Conservation (phyloP, 2,113 vertebrate species). For the Microcebus jonahi region DNA sequence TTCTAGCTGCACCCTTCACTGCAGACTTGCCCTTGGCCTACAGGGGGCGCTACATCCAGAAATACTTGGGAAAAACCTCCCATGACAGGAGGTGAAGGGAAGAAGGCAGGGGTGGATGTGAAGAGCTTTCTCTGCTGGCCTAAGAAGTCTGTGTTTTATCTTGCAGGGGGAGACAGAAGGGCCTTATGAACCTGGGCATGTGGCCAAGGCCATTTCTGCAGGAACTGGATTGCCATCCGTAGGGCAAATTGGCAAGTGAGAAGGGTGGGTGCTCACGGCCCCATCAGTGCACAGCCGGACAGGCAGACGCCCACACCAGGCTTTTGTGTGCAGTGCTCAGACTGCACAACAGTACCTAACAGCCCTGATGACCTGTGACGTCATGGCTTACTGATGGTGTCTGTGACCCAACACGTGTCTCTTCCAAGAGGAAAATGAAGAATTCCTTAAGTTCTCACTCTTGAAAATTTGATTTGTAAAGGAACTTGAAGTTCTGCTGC, state of each 20-base stretch:
- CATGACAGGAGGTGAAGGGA: background rate
- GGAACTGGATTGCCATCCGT: background rate
- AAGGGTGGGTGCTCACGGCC: background rate
- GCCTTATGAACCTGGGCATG: background rate
- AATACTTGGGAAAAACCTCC: background rate
- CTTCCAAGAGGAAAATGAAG: background rate
- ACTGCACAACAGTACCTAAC: background rate
- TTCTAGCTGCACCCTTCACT: background rate
- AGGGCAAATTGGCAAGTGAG: background rate
- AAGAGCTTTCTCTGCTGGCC: background rate
- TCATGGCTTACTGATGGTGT: background rate
- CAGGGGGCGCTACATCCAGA: background rate
- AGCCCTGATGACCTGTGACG: background rate
- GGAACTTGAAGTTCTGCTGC: background rate
- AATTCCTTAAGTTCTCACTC: background rate
- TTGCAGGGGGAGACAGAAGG: background rate
- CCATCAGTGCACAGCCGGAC: background rate
- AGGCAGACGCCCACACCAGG: background rate
- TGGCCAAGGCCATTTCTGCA: background rate
- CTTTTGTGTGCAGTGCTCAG: background rate
- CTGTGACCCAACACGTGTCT: background rate
- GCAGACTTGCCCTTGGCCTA: background rate
- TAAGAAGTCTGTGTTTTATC: slow-evolving; percentile 7
- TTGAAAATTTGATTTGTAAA: slow-evolving; percentile 20
- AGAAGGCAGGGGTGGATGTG: background rate